These are phyloP conservation scores for Dilophus febrilis DNA, from an alignment of 2,888 invertebrate species.

Conservation along the genomic window DNA sequence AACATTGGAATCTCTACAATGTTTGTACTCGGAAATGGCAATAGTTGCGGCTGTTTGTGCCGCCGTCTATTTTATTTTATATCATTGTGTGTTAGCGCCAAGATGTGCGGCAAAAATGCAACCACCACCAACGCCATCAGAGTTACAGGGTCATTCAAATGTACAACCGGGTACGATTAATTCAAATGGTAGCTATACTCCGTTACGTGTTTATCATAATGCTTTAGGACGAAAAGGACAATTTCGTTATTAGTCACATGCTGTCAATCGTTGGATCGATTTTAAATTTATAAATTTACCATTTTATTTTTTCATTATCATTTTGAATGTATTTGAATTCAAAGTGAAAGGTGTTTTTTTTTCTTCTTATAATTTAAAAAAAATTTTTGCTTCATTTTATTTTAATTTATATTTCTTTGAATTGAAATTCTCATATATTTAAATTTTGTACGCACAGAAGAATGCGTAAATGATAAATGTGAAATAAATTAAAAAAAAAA, in stretches of 20 bases:
- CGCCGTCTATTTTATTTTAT: slow-evolving; percentile 48
- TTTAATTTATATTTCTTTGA: too few relatives aligned
- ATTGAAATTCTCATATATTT: too few relatives aligned
- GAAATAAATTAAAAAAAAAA: too few relatives aligned
- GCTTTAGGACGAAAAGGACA: slow-evolving; percentile 64
- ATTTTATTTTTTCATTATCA: too few relatives aligned
- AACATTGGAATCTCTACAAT: slow-evolving; percentile 30
- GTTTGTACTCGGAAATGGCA: slow-evolving; percentile 46
- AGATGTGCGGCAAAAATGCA: slow-evolving; percentile 50
- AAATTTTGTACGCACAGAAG: too few relatives aligned
- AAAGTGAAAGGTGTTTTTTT: too few relatives aligned
- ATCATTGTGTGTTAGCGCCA: slow-evolving; percentile 58
- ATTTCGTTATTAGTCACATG: slow-evolving; percentile 68
- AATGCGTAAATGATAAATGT: too few relatives aligned
- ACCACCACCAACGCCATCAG: slow-evolving; percentile 35
- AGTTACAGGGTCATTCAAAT: slow-evolving; percentile 1
- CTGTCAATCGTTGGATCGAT: too few relatives aligned
- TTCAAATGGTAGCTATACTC: slow-evolving; percentile 56
- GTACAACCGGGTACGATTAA: slow-evolving; percentile 15
- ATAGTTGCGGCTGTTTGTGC: slow-evolving; percentile 46
- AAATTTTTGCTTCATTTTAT: too few relatives aligned
- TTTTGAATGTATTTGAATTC: too few relatives aligned
- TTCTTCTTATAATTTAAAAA: too few relatives aligned
- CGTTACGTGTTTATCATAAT: slow-evolving; percentile 65
- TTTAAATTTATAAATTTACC: too few relatives aligned